phyloP scores from a whole-genome alignment of 37 sponge, comb jelly and placozoan species.

The Aphrocallistes beatrix region DNA sequence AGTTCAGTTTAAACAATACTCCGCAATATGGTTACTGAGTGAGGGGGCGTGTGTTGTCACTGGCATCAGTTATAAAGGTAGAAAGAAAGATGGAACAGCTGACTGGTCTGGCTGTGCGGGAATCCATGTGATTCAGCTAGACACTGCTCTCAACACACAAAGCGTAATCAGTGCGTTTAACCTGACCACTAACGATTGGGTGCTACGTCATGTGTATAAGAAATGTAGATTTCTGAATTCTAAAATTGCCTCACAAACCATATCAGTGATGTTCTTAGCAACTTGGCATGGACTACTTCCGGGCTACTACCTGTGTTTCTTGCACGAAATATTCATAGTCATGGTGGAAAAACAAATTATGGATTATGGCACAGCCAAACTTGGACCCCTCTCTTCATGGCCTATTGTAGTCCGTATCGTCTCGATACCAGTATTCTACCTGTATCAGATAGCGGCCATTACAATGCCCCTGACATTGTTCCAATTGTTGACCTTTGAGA shows the following conservation, averaged over 20 bases:
- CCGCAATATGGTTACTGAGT: constrained; percentile 26
- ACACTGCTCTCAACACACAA: constrained; percentile 27
- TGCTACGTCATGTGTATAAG: constrained; percentile 20
- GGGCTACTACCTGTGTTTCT: background rate
- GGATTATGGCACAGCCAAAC: background rate
- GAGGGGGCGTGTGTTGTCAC: constrained; percentile 74
- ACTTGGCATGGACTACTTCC: background rate
- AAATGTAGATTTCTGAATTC: background rate
- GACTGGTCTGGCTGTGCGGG: constrained; percentile 55
- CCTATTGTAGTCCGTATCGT: background rate
- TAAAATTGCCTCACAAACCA: background rate
- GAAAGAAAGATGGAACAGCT: constrained; percentile 23
- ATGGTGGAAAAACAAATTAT: background rate
- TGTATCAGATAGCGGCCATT: background rate
- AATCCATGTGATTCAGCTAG: constrained; percentile 31
- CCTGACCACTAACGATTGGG: constrained; percentile 64
- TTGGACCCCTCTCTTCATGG: background rate
- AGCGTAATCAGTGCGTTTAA: constrained; percentile 52
- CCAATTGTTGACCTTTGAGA: background rate
- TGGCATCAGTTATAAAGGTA: constrained; percentile 56
- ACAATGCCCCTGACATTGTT: background rate
- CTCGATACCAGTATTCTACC: background rate
- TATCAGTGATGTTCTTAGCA: background rate
- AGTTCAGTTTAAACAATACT: background rate
- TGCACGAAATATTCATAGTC: background rate